Base-by-base conservation (phyloP, 2,888 invertebrate species). In the Cantharis nigra region DNA sequence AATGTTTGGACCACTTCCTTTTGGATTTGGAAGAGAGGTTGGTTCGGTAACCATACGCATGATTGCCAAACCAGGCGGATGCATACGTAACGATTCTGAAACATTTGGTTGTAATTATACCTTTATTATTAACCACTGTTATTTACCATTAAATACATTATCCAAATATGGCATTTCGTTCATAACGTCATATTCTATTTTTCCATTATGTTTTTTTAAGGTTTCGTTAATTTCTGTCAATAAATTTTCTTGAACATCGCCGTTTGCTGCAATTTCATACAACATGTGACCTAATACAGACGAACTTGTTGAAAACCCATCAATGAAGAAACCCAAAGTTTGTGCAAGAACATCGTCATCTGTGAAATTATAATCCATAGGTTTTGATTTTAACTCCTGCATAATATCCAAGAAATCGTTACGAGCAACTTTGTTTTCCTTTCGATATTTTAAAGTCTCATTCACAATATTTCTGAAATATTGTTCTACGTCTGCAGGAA, bases 251-350 rank as follows among this genome's bases (percentile, higher is more conserved):
- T 91, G 90, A 2, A 89, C 80, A 1, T 88, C 84, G 0, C 82
- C 84, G 81, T 90, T 85, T 7, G 74, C 67, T 0, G 90, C 89
- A 18, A 91, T 79, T 28, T 88, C 85, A 79, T 87, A 89, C 1
- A 87, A 82, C 1, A 87, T 75, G 72, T 87, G 89, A 63, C 85
- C 85, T 49, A 90, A 81, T 0, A 87, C 87, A 0, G 86, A 84
- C 0, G 89, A 88, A 14, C 89, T 89, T 0, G 90, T 90, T 80
- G 90, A 90, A 80, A 88, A 90, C 2, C 90, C 90, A 63, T 90
- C 90, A 0, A 86, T 70, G 76, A 89, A 89, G 78, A 89, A 89
- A 0, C 89, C 85, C 1, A 89, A 80, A 3, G 87, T 83, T 63
- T 89, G 88, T 0, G 89, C 85, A 0, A 84, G 74, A 67, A 90